Percentiles rank a stretch among this genome's conserved stretches.
Evolutionary conservation across 23 tunicate species (phyloP).

Genomic region (Halocynthia roretzi): DNA sequence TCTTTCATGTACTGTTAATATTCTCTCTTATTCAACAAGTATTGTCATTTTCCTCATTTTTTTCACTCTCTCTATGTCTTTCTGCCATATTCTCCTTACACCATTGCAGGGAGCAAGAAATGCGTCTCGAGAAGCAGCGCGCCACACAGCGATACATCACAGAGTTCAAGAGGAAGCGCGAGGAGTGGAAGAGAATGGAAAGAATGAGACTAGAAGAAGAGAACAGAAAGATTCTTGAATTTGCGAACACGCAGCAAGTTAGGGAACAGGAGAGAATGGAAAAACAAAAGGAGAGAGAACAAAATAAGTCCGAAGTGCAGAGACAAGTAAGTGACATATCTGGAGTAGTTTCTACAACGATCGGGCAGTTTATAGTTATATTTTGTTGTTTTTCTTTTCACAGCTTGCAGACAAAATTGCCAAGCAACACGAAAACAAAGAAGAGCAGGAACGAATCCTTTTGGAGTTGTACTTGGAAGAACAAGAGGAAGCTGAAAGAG

Average conservation of each 20-base stretch:
- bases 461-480: conserved; percentile 81
- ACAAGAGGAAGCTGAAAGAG: conserved; percentile 84
- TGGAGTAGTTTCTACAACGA: not conserved
- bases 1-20: no score
- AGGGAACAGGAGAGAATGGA: conserved; percentile 81
- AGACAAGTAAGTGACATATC: conserved; percentile 8
- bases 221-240: conserved; percentile 53
- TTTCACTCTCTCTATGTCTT: no score
- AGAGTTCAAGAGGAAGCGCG: conserved; percentile 75
- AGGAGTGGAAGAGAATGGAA: conserved; percentile 84
- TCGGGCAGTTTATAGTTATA: not conserved
- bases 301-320: conserved; percentile 76
- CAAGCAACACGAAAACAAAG: conserved; percentile 42
- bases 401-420: conserved; percentile 69
- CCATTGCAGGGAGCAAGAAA: conserved; percentile 45
- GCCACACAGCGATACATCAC: conserved; percentile 79
- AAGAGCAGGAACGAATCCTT: conserved; percentile 81
- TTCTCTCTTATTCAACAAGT: no score
- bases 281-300: conserved; percentile 71
- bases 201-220: conserved; percentile 80
- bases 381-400: no score
- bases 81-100: not conserved
- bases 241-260: conserved; percentile 80
- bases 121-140: conserved; percentile 71
- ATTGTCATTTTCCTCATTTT: no score